Conservation (phyloP, 1,140 invertebrate species). For the Pinna nobilis region DNA sequence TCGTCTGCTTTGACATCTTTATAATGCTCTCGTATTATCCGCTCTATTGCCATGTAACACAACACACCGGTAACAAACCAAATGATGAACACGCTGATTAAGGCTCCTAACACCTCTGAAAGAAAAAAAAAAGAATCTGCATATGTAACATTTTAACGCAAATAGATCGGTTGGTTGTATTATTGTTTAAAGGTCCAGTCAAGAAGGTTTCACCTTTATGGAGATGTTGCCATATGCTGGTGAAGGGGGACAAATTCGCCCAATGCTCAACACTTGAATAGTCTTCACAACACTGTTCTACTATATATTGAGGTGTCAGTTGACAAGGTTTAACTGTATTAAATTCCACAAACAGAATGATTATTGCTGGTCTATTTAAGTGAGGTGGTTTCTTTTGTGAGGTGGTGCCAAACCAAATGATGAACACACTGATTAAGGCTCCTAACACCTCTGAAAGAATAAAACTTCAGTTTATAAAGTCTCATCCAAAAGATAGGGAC, state of each 20-base stretch:
- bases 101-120: constrained; percentile 93
- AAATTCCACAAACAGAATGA: not conserved
- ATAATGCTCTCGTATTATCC: constrained; percentile 89
- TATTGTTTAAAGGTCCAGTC: too few species aligned
- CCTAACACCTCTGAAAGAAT: constrained; percentile 90
- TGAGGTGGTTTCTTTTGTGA: not conserved
- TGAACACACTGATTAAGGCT: constrained; percentile 93
- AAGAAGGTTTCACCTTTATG: too few species aligned
- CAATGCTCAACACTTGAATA: too few species aligned
- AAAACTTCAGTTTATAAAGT: not conserved
- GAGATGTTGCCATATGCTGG: too few species aligned
- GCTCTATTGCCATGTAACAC: constrained; percentile 92
- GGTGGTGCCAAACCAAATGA: constrained; percentile 98
- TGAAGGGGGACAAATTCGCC: too few species aligned
- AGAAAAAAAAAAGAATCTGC: constrained; percentile 37
- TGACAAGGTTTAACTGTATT: too few species aligned
- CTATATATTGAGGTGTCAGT: too few species aligned
- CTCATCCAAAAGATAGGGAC: not conserved
- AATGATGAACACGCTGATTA: constrained; percentile 96
- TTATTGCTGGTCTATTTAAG: not conserved
- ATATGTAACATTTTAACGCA: too few species aligned
- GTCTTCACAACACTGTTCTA: too few species aligned
- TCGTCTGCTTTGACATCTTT: constrained; percentile 88
- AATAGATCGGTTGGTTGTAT: too few species aligned
- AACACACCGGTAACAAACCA: constrained; percentile 98